Evolutionary conservation across 2,888 invertebrate genomes (phyloP).

Genomic region (Macroteleia sp.): DNA sequence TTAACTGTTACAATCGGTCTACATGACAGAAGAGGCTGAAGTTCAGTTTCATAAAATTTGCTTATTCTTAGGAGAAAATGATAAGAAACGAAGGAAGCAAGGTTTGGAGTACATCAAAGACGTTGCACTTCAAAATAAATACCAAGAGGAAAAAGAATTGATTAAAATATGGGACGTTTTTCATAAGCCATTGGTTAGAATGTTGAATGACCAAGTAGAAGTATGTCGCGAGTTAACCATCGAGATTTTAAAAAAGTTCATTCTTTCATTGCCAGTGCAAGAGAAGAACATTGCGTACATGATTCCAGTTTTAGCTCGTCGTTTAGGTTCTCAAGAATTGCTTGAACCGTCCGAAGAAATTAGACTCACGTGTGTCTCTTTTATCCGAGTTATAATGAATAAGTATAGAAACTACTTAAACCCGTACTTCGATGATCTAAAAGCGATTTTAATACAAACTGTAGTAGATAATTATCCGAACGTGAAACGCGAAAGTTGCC

Average conservation of each 20-base stretch:
- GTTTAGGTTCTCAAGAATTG: conserved; percentile 91
- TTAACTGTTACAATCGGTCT: neutral
- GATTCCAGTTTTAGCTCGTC: conserved; percentile 89
- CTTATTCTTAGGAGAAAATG: conserved; percentile 85
- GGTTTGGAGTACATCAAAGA: conserved; percentile 85
- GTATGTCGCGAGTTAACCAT: conserved; percentile 87
- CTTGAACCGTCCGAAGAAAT: conserved; percentile 92
- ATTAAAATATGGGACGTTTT: conserved; percentile 82
- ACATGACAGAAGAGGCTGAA: conserved; percentile 64
- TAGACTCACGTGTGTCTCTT: conserved; percentile 87
- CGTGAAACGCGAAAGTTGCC: conserved; percentile 91
- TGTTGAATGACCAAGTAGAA: conserved; percentile 87
- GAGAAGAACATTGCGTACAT: conserved; percentile 91
- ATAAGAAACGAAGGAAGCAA: conserved; percentile 86
- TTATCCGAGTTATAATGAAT: conserved; percentile 88
- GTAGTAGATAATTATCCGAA: conserved; percentile 91
- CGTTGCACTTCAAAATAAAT: conserved; percentile 78
- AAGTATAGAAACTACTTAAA: conserved; percentile 87
- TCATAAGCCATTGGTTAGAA: conserved; percentile 84
- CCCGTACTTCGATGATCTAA: conserved; percentile 90
- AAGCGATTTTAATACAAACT: conserved; percentile 89
- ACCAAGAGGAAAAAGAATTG: conserved; percentile 77
- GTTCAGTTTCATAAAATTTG: conserved; percentile 62
- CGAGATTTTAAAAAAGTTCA: conserved; percentile 85
- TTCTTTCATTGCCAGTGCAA: conserved; percentile 86